Conservation (phyloP, 2,888 invertebrate genomes). For the Pterostichus madidus region DNA sequence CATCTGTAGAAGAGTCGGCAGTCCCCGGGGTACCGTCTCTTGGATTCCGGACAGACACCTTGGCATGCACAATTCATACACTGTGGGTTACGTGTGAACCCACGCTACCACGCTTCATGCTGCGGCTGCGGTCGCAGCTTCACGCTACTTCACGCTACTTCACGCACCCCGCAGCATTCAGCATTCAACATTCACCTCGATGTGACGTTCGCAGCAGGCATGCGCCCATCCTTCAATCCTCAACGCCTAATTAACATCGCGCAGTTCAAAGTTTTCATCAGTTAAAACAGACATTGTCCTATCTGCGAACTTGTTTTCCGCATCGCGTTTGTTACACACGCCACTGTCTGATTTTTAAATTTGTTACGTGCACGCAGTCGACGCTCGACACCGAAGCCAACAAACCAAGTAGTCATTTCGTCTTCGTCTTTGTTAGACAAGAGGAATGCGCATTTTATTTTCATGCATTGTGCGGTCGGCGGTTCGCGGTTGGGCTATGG, state of each 20-base stretch:
- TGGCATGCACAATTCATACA: slow-evolving; percentile 73
- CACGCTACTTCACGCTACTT: slow-evolving; percentile 1
- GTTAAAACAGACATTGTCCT: slow-evolving; percentile 58
- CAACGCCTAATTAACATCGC: slow-evolving; percentile 39
- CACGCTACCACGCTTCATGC: slow-evolving; percentile 65
- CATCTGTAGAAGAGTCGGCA: slow-evolving; percentile 73
- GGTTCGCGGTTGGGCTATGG: slow-evolving; percentile 11
- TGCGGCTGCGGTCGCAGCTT: slow-evolving; percentile 69
- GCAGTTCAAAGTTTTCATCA: slow-evolving; percentile 59
- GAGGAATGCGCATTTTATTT: neutral
- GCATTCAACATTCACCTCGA: slow-evolving; percentile 2
- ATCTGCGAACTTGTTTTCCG: slow-evolving; percentile 49
- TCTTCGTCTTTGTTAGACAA: slow-evolving; percentile 11
- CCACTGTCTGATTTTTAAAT: slow-evolving; percentile 34
- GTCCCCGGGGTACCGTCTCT: slow-evolving; percentile 74
- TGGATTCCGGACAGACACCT: slow-evolving; percentile 73
- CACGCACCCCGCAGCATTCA: slow-evolving; percentile 11
- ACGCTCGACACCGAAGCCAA: neutral
- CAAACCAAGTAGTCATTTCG: neutral
- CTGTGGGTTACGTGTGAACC: slow-evolving; percentile 68
- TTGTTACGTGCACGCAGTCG: neutral
- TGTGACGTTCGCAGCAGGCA: slow-evolving; percentile 19
- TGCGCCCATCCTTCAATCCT: slow-evolving; percentile 21
- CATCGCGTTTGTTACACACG: slow-evolving; percentile 34
- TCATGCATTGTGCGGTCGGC: slow-evolving; percentile 13